These are phyloP conservation scores for Bombycilla garrulus DNA, from an alignment of 2,113 vertebrate species.

Conservation along the genomic window DNA sequence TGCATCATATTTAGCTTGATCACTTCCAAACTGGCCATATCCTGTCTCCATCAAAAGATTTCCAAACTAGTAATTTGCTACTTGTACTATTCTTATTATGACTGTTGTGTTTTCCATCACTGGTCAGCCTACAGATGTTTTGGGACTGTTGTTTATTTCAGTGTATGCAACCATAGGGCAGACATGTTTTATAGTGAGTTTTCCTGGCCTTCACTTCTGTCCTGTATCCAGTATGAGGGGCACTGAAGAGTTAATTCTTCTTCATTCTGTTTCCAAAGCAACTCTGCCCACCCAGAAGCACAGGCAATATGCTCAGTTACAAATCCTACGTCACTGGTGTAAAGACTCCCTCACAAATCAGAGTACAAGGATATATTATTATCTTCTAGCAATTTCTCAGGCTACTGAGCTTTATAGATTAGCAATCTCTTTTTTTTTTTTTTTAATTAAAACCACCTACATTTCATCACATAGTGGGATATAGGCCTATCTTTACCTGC, in stretches of 20 bases:
- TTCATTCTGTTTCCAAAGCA: conserved; percentile 51
- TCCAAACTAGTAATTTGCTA: not conserved
- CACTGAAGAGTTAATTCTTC: conserved; percentile 28
- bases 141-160: not conserved
- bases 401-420: not conserved
- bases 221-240: not conserved
- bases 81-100: not conserved
- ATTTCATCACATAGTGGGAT: not conserved
- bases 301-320: conserved; percentile 35
- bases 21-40: not conserved
- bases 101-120: not conserved
- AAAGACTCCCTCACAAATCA: not conserved
- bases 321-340: conserved; percentile 10
- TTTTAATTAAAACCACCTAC: not conserved
- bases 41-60: not conserved
- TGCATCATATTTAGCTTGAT: not conserved
- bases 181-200: not conserved
- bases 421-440: not conserved
- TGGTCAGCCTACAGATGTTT: not conserved
- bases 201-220: not conserved
- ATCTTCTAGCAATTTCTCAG: conserved; percentile 19
- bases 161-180: not conserved
- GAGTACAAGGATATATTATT: not conserved
- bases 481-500: not conserved
- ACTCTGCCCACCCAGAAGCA: conserved; percentile 39